phyloP scores from a whole-genome alignment of 2,888 invertebrate genomes.

The Formica aserva region DNA sequence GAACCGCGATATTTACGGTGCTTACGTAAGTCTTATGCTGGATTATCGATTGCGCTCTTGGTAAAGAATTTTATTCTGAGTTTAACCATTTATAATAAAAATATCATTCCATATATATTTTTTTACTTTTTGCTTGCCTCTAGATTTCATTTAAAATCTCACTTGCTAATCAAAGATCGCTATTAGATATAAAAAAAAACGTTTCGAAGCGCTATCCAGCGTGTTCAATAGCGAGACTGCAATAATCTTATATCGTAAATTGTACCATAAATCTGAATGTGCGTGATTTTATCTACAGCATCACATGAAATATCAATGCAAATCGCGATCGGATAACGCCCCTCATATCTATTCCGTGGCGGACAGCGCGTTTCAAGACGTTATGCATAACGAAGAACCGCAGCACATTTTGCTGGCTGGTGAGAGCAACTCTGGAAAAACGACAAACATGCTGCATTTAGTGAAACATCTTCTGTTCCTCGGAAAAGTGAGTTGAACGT shows the following conservation, averaged over 20 bases:
- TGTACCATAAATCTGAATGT: background rate
- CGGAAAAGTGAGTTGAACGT: slow-evolving; percentile 88
- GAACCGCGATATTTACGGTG: slow-evolving; percentile 90
- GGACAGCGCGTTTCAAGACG: slow-evolving; percentile 96
- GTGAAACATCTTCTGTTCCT: slow-evolving; percentile 93
- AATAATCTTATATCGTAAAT: background rate
- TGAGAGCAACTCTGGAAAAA: slow-evolving; percentile 97
- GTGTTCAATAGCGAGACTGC: slow-evolving; percentile 3
- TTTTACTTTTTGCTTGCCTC: background rate
- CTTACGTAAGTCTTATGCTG: slow-evolving; percentile 87
- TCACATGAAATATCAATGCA: slow-evolving; percentile 93
- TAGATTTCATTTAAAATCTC: background rate
- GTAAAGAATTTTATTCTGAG: background rate
- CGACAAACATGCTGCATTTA: slow-evolving; percentile 92
- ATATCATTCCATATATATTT: background rate
- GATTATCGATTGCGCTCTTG: background rate
- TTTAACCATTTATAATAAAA: slow-evolving; percentile 8
- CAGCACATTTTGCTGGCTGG: slow-evolving; percentile 96
- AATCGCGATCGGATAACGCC: slow-evolving; percentile 95
- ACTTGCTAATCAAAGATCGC: background rate
- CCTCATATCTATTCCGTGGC: slow-evolving; percentile 96
- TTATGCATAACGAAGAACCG: slow-evolving; percentile 94
- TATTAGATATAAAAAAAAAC: background rate
- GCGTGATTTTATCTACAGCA: slow-evolving; percentile 87
- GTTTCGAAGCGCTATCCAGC: background rate